Base-by-base conservation (phyloP, 2,888 invertebrate species). In the Ceramica pisi region DNA sequence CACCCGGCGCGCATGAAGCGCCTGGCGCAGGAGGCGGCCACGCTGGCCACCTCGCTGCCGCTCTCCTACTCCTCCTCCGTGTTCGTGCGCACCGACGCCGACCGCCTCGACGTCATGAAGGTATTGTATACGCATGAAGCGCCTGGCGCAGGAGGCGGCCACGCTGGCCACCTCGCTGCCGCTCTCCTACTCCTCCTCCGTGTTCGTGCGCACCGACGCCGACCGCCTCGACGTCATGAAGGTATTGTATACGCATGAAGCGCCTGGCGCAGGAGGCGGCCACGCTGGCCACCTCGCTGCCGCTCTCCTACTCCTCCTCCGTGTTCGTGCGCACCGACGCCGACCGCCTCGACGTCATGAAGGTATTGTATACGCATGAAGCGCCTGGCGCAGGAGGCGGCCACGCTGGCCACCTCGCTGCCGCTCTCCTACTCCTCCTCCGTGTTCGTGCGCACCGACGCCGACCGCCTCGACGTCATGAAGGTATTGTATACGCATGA, bases 281-380 rank as follows among this genome's bases (percentile, higher is more conserved):
- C 78, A 99, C 99, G 44, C 97, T 99, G 65, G 98, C 98, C 82
- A 99, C 98, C 71, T 98, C 98, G 83, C 96, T 99, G 88, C 99
- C 99, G 80, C 97, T 99, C 71, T 99, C 99, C 62, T 98, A 98
- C 94, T 98, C 98, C 93, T 98, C 98, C 92, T 98, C 98, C 81
- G 99, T 99, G 79, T 99, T 99, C 96, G 99, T 99, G 81, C 97
- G 99, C 84, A 98, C 98, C 94, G 99, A 99, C 95, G 98, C 98
- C 78, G 99, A 99, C 93, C 97, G 99, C 78, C 97, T 99, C 84
- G 99, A 99, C 93, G 97, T 99, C 81, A 99, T 99, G 31, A n/a
- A n/a, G n/a, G n/a, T n/a, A n/a, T n/a, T n/a, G n/a, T n/a, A n/a
- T n/a, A n/a, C 97, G 99, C 81, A 98, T 99, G 86, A 98, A 99